These are phyloP conservation scores for Drosophila nikananu DNA, from an alignment of 1,140 invertebrate species.

Conservation along the genomic window DNA sequence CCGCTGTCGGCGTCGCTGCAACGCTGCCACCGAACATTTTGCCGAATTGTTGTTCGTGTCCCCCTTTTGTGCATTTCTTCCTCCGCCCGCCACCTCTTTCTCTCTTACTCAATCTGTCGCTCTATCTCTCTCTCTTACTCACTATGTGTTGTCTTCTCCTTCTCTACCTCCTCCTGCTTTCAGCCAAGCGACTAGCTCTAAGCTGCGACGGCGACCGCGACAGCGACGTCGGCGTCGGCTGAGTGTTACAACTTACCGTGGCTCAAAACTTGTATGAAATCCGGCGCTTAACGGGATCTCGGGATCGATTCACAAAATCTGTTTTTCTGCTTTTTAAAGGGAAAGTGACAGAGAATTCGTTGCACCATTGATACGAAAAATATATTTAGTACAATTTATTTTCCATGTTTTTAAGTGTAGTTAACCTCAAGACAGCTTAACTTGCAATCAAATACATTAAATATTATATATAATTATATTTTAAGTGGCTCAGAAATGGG, in stretches of 20 bases:
- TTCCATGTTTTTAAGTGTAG: no score
- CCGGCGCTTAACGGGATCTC: conserved; percentile 1
- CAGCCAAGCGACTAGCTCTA: conserved; percentile 42
- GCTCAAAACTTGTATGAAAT: neutral
- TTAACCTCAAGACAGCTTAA: no score
- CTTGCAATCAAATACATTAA: no score
- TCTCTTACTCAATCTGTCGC: neutral
- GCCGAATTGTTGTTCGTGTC: conserved; percentile 62
- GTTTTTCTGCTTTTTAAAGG: no score
- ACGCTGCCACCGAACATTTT: conserved; percentile 67
- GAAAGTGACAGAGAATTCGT: no score
- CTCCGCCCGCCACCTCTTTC: conserved; percentile 40
- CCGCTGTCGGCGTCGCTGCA: conserved; percentile 49
- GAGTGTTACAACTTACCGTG: conserved; percentile 43
- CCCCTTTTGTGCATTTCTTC: conserved; percentile 44
- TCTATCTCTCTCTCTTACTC: neutral
- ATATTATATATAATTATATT: neutral
- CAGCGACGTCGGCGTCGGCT: conserved; percentile 5
- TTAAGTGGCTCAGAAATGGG: no score
- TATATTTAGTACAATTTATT: no score
- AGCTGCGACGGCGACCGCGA: conserved; percentile 42
- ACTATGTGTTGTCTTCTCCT: conserved; percentile 17
- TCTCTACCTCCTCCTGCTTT: conserved; percentile 7
- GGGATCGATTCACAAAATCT: neutral
- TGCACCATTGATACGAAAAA: no score